Evolutionary conservation across 2,888 invertebrate genomes (phyloP), one percentile per base, ranked within the genome.

Genomic region (Torymus texanus): DNA sequence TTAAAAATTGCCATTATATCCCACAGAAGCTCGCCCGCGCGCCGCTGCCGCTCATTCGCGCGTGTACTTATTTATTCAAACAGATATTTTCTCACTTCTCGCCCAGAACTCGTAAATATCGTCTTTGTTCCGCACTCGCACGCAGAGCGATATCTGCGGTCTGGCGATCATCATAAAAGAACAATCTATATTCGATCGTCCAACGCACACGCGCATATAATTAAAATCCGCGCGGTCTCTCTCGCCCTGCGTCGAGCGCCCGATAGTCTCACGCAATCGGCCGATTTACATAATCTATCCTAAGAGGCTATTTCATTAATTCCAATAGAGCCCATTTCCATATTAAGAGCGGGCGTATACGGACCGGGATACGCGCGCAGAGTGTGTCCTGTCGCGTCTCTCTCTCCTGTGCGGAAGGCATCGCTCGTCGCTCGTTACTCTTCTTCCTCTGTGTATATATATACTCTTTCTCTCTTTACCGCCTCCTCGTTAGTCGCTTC

Each of bases 251-350:
- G 53, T 41, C 8, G 21, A 2, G 12, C 71, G 21, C 18, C 12
- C 55, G 41, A 5, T 21, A 67, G 61, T 62, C 63, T 65, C 73
- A 56, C 67, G 67, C 75, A 62, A 68, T 68, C 62, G 13, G n/a
- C 16, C 55, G 41, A 81, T 81, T 81, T 72, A 13, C 81, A 81
- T 81, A 81, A 81, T 79, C 76, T 74, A 66, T 62, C 78, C 66
- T 67, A 75, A 79, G 68, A 76, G 76, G 78, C 71, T 29, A 72
- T 81, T 81, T 70, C 76, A 81, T 79, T 79, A 81, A 81, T 79
- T 79, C 73, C 58, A 62, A 76, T 79, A 61, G 65, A 56, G 59
- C 58, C 16, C 24, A 80, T 78, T 78, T 80, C 78, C 78, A 78
- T 76, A 58, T 65, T 68, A 18, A 68, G 55, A 62, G 58, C 67